Evolutionary conservation across 2,888 invertebrate genomes (phyloP).

Genomic region (Leucophora obtusa): DNA sequence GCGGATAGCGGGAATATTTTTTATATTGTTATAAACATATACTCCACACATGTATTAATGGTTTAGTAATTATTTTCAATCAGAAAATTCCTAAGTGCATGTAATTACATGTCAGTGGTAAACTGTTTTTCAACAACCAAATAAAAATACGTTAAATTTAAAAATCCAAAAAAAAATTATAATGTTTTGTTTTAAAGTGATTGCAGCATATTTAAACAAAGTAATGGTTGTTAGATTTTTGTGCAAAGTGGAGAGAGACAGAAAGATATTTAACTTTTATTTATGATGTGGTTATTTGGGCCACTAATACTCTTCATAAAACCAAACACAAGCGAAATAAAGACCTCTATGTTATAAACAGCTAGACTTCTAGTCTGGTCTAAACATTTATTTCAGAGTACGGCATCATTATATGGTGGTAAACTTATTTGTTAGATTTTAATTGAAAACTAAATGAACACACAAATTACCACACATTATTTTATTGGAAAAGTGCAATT

Average conservation of each 20-base stretch:
- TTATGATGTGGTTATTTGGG: conserved; percentile 40
- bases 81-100: conserved; percentile 69
- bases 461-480: conserved; percentile 46
- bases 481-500: background rate
- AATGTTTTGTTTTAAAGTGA: background rate
- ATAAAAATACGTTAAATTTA: background rate
- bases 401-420: conserved; percentile 56
- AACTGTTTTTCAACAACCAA: conserved; percentile 8
- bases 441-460: conserved; percentile 68
- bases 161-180: background rate
- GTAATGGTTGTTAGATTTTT: background rate
- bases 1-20: background rate
- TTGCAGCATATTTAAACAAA: background rate
- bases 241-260: no score
- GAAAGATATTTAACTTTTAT: background rate
- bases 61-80: conserved; percentile 70
- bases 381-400: conserved; percentile 16
- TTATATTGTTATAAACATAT: background rate
- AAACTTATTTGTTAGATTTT: conserved; percentile 67
- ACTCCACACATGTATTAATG: conserved; percentile 28
- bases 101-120: conserved; percentile 71
- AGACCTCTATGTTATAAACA: conserved; percentile 20
- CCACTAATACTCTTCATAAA: conserved; percentile 50
- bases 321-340: conserved; percentile 47
- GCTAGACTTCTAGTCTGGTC: conserved; percentile 4